These are phyloP conservation scores for Pelagia noctiluca DNA, from an alignment of 30 jellyfish, hydroid and myxozoan species.

Conservation along the genomic window DNA sequence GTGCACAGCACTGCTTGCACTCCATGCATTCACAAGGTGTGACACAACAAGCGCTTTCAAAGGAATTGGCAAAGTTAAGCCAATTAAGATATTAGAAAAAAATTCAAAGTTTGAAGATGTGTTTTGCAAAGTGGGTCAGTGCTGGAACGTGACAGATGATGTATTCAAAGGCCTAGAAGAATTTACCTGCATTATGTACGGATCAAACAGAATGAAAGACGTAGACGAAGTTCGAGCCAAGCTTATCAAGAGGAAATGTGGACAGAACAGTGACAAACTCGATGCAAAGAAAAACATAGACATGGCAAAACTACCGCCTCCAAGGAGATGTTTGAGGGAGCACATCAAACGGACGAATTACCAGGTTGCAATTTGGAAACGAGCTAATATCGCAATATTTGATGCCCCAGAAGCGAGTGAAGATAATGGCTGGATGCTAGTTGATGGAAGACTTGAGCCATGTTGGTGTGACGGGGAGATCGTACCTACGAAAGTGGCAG, in stretches of 20 bases:
- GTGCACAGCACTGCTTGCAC: slow-evolving; percentile 22
- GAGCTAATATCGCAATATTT: slow-evolving; percentile 11
- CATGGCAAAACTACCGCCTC: slow-evolving; percentile 11
- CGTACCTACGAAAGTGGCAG: background rate
- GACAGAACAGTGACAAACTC: slow-evolving; percentile 23
- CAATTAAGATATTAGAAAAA: slow-evolving; percentile 16
- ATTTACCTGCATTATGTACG: slow-evolving; percentile 19
- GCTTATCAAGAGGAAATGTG: slow-evolving; percentile 21
- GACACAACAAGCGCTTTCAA: slow-evolving; percentile 14
- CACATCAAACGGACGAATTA: slow-evolving; percentile 13
- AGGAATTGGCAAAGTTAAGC: slow-evolving; percentile 25
- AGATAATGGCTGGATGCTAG: slow-evolving; percentile 30
- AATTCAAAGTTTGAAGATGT: slow-evolving; percentile 19
- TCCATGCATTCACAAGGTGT: background rate
- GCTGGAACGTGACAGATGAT: slow-evolving; percentile 23
- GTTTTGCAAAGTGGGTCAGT: slow-evolving; percentile 20
- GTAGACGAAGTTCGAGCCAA: slow-evolving; percentile 24
- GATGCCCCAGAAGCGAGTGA: slow-evolving; percentile 26
- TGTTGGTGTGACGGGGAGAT: slow-evolving; percentile 35
- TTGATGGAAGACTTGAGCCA: slow-evolving; percentile 22
- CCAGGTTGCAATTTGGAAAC: slow-evolving; percentile 13
- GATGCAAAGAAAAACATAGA: slow-evolving; percentile 19
- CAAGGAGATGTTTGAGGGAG: slow-evolving; percentile 35
- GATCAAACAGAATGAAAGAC: slow-evolving; percentile 17
- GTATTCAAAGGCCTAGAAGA: slow-evolving; percentile 28